These are phyloP conservation scores for Trematocara stigmaticum DNA, from an alignment of 2,113 vertebrate species.

Conservation along the genomic window DNA sequence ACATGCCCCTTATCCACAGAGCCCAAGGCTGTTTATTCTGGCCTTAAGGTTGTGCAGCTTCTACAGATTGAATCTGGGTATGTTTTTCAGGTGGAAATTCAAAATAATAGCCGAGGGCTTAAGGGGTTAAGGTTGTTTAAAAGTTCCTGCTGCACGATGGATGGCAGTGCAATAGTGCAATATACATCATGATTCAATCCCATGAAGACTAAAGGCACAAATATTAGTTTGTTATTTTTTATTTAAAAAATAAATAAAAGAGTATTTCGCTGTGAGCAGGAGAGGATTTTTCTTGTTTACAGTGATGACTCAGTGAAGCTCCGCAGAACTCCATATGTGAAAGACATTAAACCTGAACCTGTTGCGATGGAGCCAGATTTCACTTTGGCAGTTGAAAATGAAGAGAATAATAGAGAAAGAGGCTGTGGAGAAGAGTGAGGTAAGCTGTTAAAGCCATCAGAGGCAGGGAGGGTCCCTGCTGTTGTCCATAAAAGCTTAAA, in stretches of 20 bases:
- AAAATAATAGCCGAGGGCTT: not conserved
- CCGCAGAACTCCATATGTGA: not conserved
- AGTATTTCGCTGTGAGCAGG: not conserved
- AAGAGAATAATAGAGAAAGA: conserved; percentile 6
- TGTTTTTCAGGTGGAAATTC: not conserved
- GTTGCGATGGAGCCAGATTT: not conserved
- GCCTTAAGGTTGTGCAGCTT: not conserved
- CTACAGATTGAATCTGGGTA: not conserved
- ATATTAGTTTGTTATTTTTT: not conserved
- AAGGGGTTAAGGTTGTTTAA: not conserved
- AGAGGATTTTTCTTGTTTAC: not conserved
- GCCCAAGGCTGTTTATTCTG: not conserved
- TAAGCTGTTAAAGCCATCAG: conserved; percentile 52
- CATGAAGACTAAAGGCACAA: not conserved
- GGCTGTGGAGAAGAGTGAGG: conserved; percentile 13
- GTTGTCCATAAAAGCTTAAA: conserved; percentile 49
- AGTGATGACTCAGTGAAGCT: not conserved
- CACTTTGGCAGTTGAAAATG: not conserved
- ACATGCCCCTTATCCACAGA: not conserved
- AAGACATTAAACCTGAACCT: conserved; percentile 29
- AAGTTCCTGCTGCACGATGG: not conserved
- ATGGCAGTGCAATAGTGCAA: not conserved
- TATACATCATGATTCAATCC: not conserved
- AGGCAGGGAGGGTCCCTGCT: conserved; percentile 33
- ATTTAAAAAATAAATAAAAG: not conserved